Evolutionary conservation across 2,888 invertebrate species (phyloP), one percentile per base, ranked within the genome.

Genomic region (Lepidochrysops patricia): DNA sequence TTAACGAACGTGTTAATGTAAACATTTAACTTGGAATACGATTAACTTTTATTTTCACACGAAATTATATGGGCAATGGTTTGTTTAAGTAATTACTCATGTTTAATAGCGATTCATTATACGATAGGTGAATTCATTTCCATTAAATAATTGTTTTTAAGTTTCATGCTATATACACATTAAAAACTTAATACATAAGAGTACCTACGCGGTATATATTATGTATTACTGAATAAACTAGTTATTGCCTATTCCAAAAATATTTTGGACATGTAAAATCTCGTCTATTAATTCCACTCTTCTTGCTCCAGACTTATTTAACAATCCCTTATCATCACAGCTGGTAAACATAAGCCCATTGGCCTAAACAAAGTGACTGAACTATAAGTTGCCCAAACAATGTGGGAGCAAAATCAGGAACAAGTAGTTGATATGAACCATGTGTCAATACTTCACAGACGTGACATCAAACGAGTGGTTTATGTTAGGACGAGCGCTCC

Each of bases 391-490:
- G 15, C 43, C 19, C 43, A 43, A 43, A 43, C 43, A 43, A 43
- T 7, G 37, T 43, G 37, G 2, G 15, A 43, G 37, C 15, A 15
- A 9, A 43, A 43, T 19, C 9, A 23, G 9, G 25, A 57, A 48
- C 27, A 48, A 29, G 19, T 27, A 19, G 50, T 12, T 58, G 63
- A 64, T 61, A 64, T 59, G 37, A 63, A 60, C 57, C 63, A 63
- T 61, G 48, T 63, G 62, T 62, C 56, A 60, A 60, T 60, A 56
- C 61, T 60, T 57, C 59, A 57, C 59, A 54, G 35, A 72, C 72
- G 69, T 32, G 52, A 63, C 58, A 58, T 32, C 50, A 50, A 49
- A 25, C 19, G 58, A n/a, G 13, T 35, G 58, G 50, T 23, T 58
- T 58, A 34, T 58, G 58, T 58, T 32, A 37, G 13, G 37, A 37